Percentiles rank a stretch among this genome's conserved stretches.
These are phyloP conservation scores for Heliconius ismenius DNA, from an alignment of 2,888 invertebrate genomes.

Conservation along the genomic window DNA sequence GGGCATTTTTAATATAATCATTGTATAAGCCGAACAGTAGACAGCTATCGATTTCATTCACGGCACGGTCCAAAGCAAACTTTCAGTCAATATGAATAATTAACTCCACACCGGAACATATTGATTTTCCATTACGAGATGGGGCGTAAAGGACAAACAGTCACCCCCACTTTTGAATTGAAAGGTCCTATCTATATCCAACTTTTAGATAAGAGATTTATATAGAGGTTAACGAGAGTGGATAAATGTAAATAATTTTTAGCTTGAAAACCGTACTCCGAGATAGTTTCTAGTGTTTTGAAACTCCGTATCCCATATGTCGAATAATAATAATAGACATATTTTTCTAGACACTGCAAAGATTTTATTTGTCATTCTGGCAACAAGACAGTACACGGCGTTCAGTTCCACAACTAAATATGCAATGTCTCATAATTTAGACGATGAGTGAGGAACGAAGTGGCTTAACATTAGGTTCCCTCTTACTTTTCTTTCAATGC, in stretches of 20 bases:
- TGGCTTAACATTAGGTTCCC: background rate
- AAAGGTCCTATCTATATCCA: background rate
- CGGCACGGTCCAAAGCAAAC: background rate
- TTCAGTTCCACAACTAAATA: background rate
- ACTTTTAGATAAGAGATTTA: background rate
- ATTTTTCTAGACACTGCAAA: no score
- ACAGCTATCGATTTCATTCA: slow-evolving; percentile 14
- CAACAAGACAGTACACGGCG: background rate
- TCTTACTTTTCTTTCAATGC: background rate
- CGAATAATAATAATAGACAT: no score
- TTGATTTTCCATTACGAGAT: slow-evolving; percentile 37
- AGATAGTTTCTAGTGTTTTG: background rate
- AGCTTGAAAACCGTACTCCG: background rate
- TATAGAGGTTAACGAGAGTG: background rate
- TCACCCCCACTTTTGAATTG: background rate
- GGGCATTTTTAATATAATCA: background rate
- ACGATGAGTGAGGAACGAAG: background rate
- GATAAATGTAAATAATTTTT: background rate
- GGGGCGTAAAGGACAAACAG: slow-evolving; percentile 2
- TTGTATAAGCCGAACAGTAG: slow-evolving; percentile 10
- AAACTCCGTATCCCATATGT: no score
- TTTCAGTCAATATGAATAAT: slow-evolving; percentile 36
- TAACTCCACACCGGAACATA: slow-evolving; percentile 30
- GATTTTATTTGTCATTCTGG: background rate
- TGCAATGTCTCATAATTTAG: background rate